Percentiles rank a stretch among this genome's conserved stretches.
Evolutionary conservation across 2,888 invertebrate genomes (phyloP).

Genomic region (Stramonita haemastoma): DNA sequence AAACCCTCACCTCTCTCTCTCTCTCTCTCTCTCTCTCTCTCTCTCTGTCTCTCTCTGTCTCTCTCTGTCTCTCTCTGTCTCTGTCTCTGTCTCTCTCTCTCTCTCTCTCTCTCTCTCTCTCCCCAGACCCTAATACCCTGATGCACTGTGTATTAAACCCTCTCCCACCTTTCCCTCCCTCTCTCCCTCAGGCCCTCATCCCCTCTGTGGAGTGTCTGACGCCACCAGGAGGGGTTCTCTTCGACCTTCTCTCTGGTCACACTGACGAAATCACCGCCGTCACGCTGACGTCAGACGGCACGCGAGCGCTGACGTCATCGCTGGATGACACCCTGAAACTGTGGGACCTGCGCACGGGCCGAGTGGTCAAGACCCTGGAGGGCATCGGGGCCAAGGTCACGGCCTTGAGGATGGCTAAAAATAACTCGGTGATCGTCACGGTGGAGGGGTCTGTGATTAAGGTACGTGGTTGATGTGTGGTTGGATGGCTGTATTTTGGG

Average conservation of each 20-base stretch:
- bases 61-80: background rate
- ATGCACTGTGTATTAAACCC: too few relatives aligned
- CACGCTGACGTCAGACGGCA: conserved; percentile 69
- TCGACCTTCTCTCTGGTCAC: conserved; percentile 73
- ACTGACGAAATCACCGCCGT: conserved; percentile 72
- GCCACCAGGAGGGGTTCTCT: conserved; percentile 73
- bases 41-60: background rate
- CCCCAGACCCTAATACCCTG: too few relatives aligned
- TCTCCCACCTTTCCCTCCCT: background rate
- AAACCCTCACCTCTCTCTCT: too few relatives aligned
- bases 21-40: background rate
- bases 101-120: too few relatives aligned
- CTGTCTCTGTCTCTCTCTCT: too few relatives aligned
- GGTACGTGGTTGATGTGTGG: background rate
- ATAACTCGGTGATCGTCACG: conserved; percentile 65
- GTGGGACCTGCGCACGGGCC: conserved; percentile 73
- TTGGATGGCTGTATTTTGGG: too few relatives aligned
- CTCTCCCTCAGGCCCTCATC: conserved; percentile 56
- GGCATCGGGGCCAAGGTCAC: conserved; percentile 68
- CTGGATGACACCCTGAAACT: conserved; percentile 73
- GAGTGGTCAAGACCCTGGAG: conserved; percentile 67
- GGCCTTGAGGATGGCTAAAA: conserved; percentile 60
- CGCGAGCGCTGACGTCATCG: conserved; percentile 70
- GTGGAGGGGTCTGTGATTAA: conserved; percentile 67
- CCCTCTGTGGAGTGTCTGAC: conserved; percentile 73